Percentiles rank a stretch among this genome's conserved stretches.
Evolutionary conservation across 2,113 vertebrate genomes (phyloP).

Genomic region (Rhea pennata): DNA sequence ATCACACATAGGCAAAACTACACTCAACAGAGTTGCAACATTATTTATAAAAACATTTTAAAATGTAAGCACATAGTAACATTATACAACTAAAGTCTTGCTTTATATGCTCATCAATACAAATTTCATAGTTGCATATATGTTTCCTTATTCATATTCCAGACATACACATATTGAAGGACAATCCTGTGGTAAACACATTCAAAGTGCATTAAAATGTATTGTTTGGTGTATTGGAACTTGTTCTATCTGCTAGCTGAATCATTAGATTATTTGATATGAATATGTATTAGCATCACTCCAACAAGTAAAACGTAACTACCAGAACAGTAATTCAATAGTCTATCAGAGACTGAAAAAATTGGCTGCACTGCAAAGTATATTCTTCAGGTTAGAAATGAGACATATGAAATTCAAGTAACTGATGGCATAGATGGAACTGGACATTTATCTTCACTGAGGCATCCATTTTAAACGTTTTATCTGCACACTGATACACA

Average conservation of each 20-base stretch:
- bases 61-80: conserved; percentile 16
- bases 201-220: background rate
- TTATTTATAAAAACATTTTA: conserved; percentile 10
- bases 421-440: background rate
- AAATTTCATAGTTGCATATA: background rate
- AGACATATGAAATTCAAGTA: conserved; percentile 36
- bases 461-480: background rate
- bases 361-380: conserved; percentile 23
- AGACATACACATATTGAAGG: background rate
- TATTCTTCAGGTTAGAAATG: conserved; percentile 17
- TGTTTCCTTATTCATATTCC: background rate
- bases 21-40: background rate
- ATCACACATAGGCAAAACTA: background rate
- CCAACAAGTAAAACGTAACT: conserved; percentile 40
- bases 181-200: background rate
- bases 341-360: background rate
- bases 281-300: conserved; percentile 41
- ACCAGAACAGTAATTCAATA: conserved; percentile 26
- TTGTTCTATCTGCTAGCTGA: conserved; percentile 36
- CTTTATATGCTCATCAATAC: background rate
- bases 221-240: conserved; percentile 44
- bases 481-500: background rate
- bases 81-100: background rate
- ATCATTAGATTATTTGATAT: background rate
- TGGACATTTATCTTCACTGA: background rate